phyloP scores from a whole-genome alignment of 2,888 invertebrate genomes.

The Xestobium rufovillosum region DNA sequence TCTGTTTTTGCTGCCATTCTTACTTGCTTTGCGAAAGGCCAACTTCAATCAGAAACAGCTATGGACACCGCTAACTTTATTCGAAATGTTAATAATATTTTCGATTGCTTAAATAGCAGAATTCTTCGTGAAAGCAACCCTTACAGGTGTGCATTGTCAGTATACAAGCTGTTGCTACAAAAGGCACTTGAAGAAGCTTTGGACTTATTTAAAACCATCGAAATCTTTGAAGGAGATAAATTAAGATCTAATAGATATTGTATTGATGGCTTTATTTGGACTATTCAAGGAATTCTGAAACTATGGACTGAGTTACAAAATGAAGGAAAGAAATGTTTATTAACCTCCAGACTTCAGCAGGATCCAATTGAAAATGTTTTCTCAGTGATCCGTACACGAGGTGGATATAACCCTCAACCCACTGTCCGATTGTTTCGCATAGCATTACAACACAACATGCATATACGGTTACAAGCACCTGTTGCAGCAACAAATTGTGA shows the following conservation, averaged over 20 bases:
- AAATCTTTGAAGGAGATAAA: slow-evolving; percentile 8
- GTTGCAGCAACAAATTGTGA: slow-evolving; percentile 18
- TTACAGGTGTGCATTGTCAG: no score
- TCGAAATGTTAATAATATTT: no score
- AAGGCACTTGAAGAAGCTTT: slow-evolving; percentile 7
- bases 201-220: slow-evolving; percentile 7
- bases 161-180: no score
- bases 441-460: slow-evolving; percentile 20
- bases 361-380: slow-evolving; percentile 27
- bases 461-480: slow-evolving; percentile 14
- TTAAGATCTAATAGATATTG: slow-evolving; percentile 6
- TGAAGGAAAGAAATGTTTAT: no score
- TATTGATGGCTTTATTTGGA: no score
- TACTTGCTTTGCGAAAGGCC: no score
- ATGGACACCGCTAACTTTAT: no score
- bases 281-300: slow-evolving; percentile 4
- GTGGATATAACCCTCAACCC: slow-evolving; percentile 23
- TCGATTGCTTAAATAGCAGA: no score
- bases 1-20: no score
- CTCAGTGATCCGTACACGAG: slow-evolving; percentile 19
- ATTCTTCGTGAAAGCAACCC: no score
- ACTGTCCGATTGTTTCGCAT: slow-evolving; percentile 17
- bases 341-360: slow-evolving; percentile 12
- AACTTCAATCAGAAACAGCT: no score
- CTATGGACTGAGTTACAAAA: slow-evolving; percentile 6